These are phyloP conservation scores for Platycnemis pennipes DNA, from an alignment of 2,888 invertebrate genomes.

Conservation along the genomic window DNA sequence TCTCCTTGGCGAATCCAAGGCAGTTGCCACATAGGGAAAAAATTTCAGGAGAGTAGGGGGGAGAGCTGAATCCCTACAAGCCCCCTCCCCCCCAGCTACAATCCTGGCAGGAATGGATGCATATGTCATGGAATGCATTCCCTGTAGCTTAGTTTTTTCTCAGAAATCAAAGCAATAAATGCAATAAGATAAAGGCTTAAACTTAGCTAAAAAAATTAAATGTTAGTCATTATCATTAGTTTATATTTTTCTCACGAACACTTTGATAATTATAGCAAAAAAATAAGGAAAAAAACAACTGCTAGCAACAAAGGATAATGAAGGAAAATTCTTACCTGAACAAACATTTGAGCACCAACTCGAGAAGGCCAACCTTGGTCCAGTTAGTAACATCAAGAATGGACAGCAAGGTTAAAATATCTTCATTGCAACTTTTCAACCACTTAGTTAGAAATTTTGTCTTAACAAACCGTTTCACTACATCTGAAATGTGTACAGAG, in stretches of 20 bases:
- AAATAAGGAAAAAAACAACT: too few species aligned
- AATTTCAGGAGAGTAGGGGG: too few species aligned
- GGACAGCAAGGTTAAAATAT: constrained; percentile 86
- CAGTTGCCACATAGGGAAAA: too few species aligned
- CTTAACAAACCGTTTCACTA: constrained; percentile 78
- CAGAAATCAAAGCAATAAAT: too few species aligned
- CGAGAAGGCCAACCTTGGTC: constrained; percentile 79
- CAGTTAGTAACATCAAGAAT: constrained; percentile 88
- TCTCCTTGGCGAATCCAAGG: too few species aligned
- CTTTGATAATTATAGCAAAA: too few species aligned
- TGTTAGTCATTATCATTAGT: not conserved
- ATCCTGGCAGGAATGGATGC: too few species aligned
- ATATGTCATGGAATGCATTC: too few species aligned
- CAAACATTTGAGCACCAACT: constrained; percentile 80
- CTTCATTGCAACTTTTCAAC: constrained; percentile 87
- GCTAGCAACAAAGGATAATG: constrained; percentile 48
- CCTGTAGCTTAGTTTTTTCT: too few species aligned
- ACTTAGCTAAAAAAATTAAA: not conserved
- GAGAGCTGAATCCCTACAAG: too few species aligned
- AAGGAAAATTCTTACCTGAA: constrained; percentile 80
- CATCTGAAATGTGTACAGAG: constrained; percentile 76
- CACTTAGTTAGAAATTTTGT: constrained; percentile 86
- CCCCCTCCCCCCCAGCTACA: too few species aligned
- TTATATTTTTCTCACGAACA: too few species aligned
- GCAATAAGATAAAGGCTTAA: not conserved